Conservation (phyloP, 2,113 vertebrate genomes). For the Pseudorectes ferrugineus region DNA sequence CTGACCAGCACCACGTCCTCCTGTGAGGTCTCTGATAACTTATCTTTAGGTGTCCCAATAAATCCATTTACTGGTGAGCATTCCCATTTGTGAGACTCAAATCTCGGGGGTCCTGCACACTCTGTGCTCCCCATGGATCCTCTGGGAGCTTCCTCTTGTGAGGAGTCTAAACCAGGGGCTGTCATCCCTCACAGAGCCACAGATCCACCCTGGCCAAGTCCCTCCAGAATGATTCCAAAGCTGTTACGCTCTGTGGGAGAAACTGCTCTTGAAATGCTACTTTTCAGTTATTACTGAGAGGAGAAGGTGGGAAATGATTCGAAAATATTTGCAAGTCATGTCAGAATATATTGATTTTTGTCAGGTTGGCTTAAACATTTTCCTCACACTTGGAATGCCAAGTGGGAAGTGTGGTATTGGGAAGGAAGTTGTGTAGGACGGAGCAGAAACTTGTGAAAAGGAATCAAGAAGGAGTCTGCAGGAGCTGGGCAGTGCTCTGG, state of each 20-base stretch:
- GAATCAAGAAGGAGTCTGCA: neutral
- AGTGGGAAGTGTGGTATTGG: neutral
- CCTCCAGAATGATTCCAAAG: neutral
- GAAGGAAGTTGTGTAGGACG: neutral
- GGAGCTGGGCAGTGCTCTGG: neutral
- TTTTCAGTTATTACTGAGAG: neutral
- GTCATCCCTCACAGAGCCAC: neutral
- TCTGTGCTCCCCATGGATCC: accelerated
- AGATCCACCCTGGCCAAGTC: neutral
- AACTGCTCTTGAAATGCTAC: neutral
- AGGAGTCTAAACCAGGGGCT: neutral
- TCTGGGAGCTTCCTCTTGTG: neutral
- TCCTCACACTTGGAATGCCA: neutral
- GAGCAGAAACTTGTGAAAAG: neutral
- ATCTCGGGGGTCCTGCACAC: neutral
- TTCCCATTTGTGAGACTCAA: neutral
- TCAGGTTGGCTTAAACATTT: neutral
- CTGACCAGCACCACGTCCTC: neutral
- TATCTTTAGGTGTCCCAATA: neutral
- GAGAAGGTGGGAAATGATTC: neutral
- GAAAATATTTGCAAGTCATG: neutral
- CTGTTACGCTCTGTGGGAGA: neutral
- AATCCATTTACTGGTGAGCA: neutral
- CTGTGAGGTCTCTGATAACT: neutral
- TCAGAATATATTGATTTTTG: neutral